phyloP scores from a whole-genome alignment of 2,113 vertebrate species.

The Eudyptes chrysolophus region DNA sequence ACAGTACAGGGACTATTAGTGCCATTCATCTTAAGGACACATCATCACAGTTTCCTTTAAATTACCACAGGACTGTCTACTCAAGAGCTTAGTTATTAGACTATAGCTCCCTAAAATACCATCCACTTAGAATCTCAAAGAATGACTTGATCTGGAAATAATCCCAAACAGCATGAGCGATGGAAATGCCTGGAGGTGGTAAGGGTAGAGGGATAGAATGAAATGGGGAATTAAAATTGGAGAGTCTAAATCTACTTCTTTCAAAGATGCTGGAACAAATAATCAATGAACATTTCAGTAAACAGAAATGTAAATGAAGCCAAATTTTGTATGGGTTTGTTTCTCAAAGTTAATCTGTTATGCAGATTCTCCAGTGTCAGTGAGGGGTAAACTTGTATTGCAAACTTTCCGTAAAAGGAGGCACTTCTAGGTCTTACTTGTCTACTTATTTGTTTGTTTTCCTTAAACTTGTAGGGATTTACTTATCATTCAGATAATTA shows the following conservation, averaged over 20 bases:
- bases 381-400: background rate
- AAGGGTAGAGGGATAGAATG: background rate
- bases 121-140: background rate
- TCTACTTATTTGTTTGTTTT: background rate
- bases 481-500: background rate
- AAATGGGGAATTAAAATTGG: background rate
- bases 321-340: background rate
- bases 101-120: background rate
- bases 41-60: background rate
- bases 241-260: background rate
- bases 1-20: background rate
- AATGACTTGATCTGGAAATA: background rate
- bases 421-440: background rate
- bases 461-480: background rate
- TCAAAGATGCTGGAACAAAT: background rate
- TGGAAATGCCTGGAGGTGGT: background rate
- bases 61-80: background rate
- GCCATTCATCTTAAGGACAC: background rate
- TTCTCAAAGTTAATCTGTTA: background rate
- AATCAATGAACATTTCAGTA: background rate
- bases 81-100: background rate
- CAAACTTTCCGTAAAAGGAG: background rate
- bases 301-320: background rate
- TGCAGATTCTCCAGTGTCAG: background rate
- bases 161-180: background rate